Evolutionary conservation across 2,113 vertebrate species (phyloP), one percentile per base, ranked within the genome.

Genomic region (Strix aluco): DNA sequence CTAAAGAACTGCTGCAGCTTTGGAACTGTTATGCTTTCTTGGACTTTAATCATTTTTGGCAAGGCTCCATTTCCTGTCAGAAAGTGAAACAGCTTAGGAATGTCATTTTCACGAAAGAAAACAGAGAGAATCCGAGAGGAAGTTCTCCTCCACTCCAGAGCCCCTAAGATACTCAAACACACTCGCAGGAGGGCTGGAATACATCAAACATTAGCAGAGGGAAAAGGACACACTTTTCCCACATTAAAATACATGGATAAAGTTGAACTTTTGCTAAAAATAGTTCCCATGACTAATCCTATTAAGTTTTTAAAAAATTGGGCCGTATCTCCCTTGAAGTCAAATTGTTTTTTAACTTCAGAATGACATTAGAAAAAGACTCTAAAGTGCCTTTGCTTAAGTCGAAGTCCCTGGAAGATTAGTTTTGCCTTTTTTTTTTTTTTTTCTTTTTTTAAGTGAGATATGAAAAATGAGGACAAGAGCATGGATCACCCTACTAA

Each of bases 91-190:
- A 99, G 99, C 99, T 99, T 99, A 98, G 99, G 99, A 99, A 99
- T 99, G 99, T 99, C 99, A 99, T 99, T 99, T 99, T 99, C 98
- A 99, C 98, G 98, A 99, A 99, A 99, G 99, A 99, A 99, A 99
- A 99, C 99, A 99, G 99, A 99, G 99, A 99, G 98, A 98, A 99
- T 99, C 98, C 98, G 98, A 99, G 98, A 99, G 99, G 99, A 99
- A 99, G 99, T 99, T 99, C 99, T 99, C 98, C 99, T 99, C 99
- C 98, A 98, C 98, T 99, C 98, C 98, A 98, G 98, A 98, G 98
- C 98, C 98, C 98, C 98, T 98, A 98, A 98, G 98, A 99, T 98
- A 99, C 98, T 98, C 98, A 98, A 98, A 98, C 98, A 98, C 96
- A 91, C 98, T 98, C 97, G 47, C 96, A 98, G 98, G 98, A 98